Evolutionary conservation across 2,888 invertebrate species (phyloP), one percentile per base, ranked within the genome.

Genomic region (Eupithecia tripunctaria): DNA sequence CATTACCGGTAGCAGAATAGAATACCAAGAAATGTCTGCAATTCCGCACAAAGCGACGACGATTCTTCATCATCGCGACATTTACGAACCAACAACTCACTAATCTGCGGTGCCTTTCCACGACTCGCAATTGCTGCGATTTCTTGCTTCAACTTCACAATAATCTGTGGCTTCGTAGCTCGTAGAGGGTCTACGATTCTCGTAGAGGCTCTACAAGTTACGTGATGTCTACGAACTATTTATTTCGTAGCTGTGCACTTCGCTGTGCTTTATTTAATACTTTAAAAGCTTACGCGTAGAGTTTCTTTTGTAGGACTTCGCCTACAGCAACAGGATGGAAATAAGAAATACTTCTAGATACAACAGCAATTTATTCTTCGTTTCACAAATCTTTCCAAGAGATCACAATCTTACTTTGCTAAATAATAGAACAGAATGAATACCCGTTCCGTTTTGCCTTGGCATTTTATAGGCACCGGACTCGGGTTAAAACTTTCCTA

Each of bases 31-130:
- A 51, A 51, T 56, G 12, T 56, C 56, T 56, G 56, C 56, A 56
- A 72, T 66, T 66, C 43, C 12, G 51, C 74, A 68, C 70, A 73
- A 71, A 70, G 73, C 70, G 38, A 27, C 65, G 66, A 60, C 68
- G 70, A 59, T 64, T 68, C 68, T 66, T 66, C 71, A 71, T 74
- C 68, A 71, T 71, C 18, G 32, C 62, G 62, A 32, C 62, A 21
- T 32, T 60, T 60, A 60, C n/a, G 32, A 56, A 56, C 56, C 56
- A 56, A 63, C 62, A n/a, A 3, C n/a, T 32, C 32, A n/a, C 36
- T 64, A 41, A 21, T 64, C 38, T 41, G 25, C 25, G 64, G 38
- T 25, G 29, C 18, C 60, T 29, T 38, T 38, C 38, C 21, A 51
- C 47, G 47, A 51, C 47, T 51, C 36, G 38, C 64, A 64, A 64